Conservation (phyloP, 1,140 invertebrate genomes). For the Dysdera silvatica region DNA sequence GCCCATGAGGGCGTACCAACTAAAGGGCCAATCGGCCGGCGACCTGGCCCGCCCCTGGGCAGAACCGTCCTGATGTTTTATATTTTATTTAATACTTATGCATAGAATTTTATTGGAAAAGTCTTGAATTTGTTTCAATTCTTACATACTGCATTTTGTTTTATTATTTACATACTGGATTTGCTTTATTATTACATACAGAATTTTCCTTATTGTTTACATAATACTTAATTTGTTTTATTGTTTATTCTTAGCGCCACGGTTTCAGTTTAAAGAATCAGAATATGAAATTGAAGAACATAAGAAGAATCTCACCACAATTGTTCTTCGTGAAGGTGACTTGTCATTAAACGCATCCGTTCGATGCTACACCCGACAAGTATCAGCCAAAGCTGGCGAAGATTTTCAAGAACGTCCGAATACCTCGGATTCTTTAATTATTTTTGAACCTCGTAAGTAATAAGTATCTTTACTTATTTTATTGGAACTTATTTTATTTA, state of each 20-base stretch:
- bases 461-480: background rate
- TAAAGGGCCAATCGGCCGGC: too few relatives aligned
- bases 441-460: constrained; percentile 41
- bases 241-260: constrained; percentile 38
- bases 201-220: background rate
- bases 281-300: constrained; percentile 41
- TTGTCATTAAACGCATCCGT: constrained; percentile 39
- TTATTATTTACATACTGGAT: too few relatives aligned
- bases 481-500: too few relatives aligned
- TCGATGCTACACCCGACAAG: constrained; percentile 46
- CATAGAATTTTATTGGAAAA: too few relatives aligned
- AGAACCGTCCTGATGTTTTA: too few relatives aligned
- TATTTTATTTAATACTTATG: too few relatives aligned
- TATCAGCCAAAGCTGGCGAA: constrained; percentile 39
- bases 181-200: background rate
- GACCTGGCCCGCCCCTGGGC: too few relatives aligned
- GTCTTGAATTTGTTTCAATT: too few relatives aligned
- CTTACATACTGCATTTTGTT: too few relatives aligned
- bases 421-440: constrained; percentile 41
- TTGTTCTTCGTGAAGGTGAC: constrained; percentile 43
- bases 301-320: constrained; percentile 38
- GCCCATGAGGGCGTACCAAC: too few relatives aligned
- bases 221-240: background rate
- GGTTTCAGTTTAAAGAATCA: constrained; percentile 42
- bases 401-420: constrained; percentile 46